Evolutionary conservation across 2,888 invertebrate genomes (phyloP).

Genomic region (Diloba caeruleocephala): DNA sequence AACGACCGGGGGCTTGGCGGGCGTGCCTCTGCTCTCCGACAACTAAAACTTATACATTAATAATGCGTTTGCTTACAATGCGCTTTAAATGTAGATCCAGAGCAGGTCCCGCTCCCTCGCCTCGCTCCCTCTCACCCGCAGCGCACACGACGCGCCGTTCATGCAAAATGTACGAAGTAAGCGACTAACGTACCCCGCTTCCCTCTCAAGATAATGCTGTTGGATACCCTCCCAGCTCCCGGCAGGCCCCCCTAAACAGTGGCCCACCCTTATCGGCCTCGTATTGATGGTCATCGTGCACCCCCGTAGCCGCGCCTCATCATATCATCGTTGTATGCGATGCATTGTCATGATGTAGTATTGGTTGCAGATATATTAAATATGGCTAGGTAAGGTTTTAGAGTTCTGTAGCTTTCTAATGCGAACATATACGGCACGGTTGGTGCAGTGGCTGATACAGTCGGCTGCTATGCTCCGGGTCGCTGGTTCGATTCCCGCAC

Average conservation of each 20-base stretch:
- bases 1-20: constrained; percentile 78
- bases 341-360: constrained; percentile 50
- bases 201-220: constrained; percentile 81
- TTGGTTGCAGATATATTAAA: constrained; percentile 18
- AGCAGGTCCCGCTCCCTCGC: constrained; percentile 69
- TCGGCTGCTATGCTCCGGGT: too few relatives aligned
- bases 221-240: constrained; percentile 53
- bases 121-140: constrained; percentile 67
- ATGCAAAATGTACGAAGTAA: constrained; percentile 84
- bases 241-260: constrained; percentile 37
- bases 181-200: constrained; percentile 74
- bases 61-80: constrained; percentile 89
- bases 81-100: constrained; percentile 88
- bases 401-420: too few relatives aligned
- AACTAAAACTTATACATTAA: constrained; percentile 89
- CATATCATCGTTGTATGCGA: constrained; percentile 58
- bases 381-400: too few relatives aligned
- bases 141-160: constrained; percentile 72
- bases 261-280: constrained; percentile 60
- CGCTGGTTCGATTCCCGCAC: too few relatives aligned
- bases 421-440: too few relatives aligned
- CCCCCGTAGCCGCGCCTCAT: constrained; percentile 48
- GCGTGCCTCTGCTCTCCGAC: constrained; percentile 82
- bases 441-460: too few relatives aligned
- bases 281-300: constrained; percentile 67